A percentile compares a stretch with the other conserved stretches of the same genome.
Evolutionary conservation across 2,888 invertebrate species (phyloP).

Genomic region (Pemphredon lugubris): DNA sequence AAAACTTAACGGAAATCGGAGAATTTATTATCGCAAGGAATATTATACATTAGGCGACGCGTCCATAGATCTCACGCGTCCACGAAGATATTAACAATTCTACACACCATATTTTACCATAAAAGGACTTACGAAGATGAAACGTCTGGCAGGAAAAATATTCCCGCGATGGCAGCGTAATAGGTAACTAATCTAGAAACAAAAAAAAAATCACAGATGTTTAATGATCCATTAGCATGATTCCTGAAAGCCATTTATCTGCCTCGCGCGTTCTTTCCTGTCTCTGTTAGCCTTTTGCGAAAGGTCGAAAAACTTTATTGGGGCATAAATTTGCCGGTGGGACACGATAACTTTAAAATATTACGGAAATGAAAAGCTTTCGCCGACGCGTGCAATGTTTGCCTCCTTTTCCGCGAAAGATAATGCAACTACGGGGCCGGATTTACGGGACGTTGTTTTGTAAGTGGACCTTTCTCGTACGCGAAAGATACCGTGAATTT

Average conservation of each 20-base stretch:
- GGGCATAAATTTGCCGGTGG: slow-evolving; percentile 76
- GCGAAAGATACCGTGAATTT: slow-evolving; percentile 73
- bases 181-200: neutral
- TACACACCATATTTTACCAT: too few relatives aligned
- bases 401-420: slow-evolving; percentile 79
- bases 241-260: slow-evolving; percentile 52
- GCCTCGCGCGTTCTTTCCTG: slow-evolving; percentile 10
- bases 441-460: slow-evolving; percentile 78
- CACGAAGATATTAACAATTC: too few relatives aligned
- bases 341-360: slow-evolving; percentile 80
- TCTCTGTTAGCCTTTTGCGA: slow-evolving; percentile 37
- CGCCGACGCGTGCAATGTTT: slow-evolving; percentile 72
- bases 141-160: neutral
- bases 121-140: too few relatives aligned
- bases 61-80: too few relatives aligned
- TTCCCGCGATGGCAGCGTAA: neutral
- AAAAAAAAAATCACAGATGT: neutral
- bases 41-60: too few relatives aligned
- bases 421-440: slow-evolving; percentile 73
- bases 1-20: too few relatives aligned
- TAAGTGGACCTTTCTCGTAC: slow-evolving; percentile 69
- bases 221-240: slow-evolving; percentile 57
- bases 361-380: slow-evolving; percentile 79
- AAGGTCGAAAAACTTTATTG: slow-evolving; percentile 74
- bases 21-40: too few relatives aligned